Evolutionary conservation across 1,140 invertebrate genomes (phyloP).

Genomic region (Dreissena rostriformis): DNA sequence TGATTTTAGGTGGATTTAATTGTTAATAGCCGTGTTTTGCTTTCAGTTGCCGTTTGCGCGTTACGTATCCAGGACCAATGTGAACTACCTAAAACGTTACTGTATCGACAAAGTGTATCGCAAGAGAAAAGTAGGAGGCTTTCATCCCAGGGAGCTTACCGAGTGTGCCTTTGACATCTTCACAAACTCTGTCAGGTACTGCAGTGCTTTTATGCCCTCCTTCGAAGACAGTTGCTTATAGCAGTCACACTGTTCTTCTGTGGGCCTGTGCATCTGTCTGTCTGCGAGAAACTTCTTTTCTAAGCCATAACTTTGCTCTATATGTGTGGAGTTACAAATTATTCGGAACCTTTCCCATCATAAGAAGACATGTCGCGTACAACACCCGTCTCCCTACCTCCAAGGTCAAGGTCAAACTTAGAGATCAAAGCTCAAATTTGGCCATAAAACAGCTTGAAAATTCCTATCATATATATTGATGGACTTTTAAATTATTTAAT

Average conservation of each 20-base stretch:
- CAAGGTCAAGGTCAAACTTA: background rate
- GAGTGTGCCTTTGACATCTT: constrained; percentile 98
- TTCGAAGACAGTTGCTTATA: too few relatives aligned
- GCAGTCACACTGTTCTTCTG: too few relatives aligned
- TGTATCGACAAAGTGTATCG: constrained; percentile 93
- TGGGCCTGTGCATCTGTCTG: background rate
- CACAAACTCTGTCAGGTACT: constrained; percentile 79
- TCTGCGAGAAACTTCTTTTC: background rate
- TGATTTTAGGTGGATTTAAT: too few relatives aligned
- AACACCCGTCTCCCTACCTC: background rate
- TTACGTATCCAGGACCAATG: constrained; percentile 91
- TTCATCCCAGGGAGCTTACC: constrained; percentile 93
- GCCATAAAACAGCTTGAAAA: background rate
- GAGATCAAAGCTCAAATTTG: background rate
- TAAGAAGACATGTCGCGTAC: background rate
- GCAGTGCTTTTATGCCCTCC: background rate
- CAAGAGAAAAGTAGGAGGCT: constrained; percentile 90
- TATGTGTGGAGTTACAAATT: background rate
- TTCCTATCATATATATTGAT: background rate
- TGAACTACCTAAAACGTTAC: constrained; percentile 91
- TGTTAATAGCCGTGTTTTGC: background rate
- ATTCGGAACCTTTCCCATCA: background rate
- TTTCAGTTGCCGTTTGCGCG: constrained; percentile 88
- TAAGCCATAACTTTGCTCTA: background rate
- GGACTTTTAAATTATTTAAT: background rate